Conservation (phyloP, 2,113 vertebrate genomes). For the Salvelinus namaycush region DNA sequence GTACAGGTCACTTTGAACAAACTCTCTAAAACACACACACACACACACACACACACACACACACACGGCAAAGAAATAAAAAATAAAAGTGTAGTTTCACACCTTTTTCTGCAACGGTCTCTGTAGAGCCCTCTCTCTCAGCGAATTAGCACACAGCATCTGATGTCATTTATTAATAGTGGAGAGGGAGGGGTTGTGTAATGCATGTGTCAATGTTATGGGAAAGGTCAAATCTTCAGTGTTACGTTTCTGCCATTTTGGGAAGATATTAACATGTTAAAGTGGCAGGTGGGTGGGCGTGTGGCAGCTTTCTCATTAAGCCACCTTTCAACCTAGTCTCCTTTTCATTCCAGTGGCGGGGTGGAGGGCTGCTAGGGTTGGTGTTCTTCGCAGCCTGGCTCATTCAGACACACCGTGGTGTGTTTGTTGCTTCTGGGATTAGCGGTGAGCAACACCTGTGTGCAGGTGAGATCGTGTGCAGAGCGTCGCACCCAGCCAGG, state of each 20-base stretch:
- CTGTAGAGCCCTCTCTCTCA: conserved; percentile 36
- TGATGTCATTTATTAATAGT: conserved; percentile 67
- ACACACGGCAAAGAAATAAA: conserved; percentile 10
- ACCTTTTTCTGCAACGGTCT: conserved; percentile 66
- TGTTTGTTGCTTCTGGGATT: conserved; percentile 40
- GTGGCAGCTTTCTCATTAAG: conserved; percentile 40
- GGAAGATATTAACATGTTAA: no score
- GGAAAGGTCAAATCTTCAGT: no score
- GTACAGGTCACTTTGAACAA: no score
- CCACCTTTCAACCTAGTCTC: conserved; percentile 26
- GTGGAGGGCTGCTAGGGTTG: conserved; percentile 15
- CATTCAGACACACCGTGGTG: neutral
- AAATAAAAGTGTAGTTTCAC: conserved; percentile 56
- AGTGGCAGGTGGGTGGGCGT: neutral
- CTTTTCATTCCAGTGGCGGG: conserved; percentile 33
- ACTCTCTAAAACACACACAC: no score
- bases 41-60: no score
- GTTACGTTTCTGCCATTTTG: no score
- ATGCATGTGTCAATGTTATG: neutral
- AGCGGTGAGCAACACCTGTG: conserved; percentile 32
- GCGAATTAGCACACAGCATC: conserved; percentile 59
- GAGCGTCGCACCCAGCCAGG: neutral
- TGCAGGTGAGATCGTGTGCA: conserved; percentile 8
- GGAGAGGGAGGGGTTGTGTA: conserved; percentile 1
- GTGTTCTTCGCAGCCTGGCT: conserved; percentile 21